A percentile compares a stretch with the other conserved stretches of the same genome.
Evolutionary conservation across 1,140 invertebrate species (phyloP).

Genomic region (Pissodes strobi): DNA sequence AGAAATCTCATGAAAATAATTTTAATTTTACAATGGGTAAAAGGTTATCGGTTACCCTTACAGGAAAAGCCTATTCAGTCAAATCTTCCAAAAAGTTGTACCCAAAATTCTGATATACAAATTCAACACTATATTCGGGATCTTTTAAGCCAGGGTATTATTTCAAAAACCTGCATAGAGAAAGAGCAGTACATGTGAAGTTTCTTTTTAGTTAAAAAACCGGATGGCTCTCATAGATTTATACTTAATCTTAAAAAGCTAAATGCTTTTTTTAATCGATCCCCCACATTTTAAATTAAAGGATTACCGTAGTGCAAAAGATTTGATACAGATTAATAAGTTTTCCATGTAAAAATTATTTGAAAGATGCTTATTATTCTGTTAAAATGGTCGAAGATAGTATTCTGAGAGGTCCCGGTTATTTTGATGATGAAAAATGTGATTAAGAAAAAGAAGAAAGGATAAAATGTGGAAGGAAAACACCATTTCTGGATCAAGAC

Average conservation of each 20-base stretch:
- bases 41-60: not conserved
- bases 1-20: not conserved
- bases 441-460: too few species aligned
- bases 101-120: not conserved
- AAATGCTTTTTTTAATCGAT: not conserved
- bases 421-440: too few species aligned
- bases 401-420: too few species aligned
- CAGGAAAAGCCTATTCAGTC: not conserved
- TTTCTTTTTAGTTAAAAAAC: not conserved
- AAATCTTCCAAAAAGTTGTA: not conserved
- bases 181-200: not conserved
- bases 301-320: not conserved
- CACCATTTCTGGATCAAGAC: too few species aligned
- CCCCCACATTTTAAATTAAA: not conserved
- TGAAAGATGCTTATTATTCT: too few species aligned
- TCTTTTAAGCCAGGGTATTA: not conserved
- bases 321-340: not conserved
- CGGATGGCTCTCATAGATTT: too few species aligned
- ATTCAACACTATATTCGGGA: not conserved
- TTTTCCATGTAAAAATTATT: too few species aligned
- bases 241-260: conserved; percentile 1
- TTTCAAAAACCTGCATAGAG: not conserved
- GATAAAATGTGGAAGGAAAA: too few species aligned
- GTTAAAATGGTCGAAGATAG: too few species aligned
- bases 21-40: not conserved